Evolutionary conservation across 2,113 vertebrate genomes (phyloP).

Genomic region (Sturnus vulgaris): DNA sequence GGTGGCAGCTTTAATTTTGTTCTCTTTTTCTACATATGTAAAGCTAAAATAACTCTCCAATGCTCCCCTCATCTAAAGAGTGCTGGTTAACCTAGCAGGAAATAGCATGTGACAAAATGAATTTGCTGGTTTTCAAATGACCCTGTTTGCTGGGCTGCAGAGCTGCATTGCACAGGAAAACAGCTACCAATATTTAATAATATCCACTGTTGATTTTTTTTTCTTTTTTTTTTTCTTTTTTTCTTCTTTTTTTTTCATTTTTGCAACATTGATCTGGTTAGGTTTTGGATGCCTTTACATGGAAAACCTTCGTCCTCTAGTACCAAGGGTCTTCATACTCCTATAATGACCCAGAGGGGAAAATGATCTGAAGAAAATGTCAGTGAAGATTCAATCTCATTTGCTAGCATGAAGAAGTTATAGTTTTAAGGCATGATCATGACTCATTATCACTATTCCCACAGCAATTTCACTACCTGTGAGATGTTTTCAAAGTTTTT

Average conservation of each 20-base stretch:
- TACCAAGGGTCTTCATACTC: neutral
- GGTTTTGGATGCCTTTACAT: neutral
- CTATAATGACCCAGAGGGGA: neutral
- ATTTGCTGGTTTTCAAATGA: neutral
- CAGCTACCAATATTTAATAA: neutral
- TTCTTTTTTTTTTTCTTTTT: neutral
- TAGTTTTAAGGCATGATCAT: neutral
- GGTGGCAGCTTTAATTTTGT: neutral
- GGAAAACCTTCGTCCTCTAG: neutral
- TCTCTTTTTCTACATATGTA: neutral
- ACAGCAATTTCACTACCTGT: neutral
- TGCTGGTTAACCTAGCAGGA: neutral
- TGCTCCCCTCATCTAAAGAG: neutral
- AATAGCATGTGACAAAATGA: neutral
- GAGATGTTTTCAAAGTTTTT: neutral
- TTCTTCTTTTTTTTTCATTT: neutral
- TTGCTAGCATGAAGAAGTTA: neutral
- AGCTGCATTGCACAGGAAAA: neutral
- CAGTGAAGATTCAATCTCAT: neutral
- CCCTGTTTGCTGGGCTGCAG: neutral
- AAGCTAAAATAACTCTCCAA: neutral
- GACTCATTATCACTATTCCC: neutral
- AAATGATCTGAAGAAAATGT: neutral
- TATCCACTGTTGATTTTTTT: neutral
- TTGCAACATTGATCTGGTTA: neutral